phyloP scores from a whole-genome alignment of 2,113 vertebrate species.

The Microtus richardsoni region DNA sequence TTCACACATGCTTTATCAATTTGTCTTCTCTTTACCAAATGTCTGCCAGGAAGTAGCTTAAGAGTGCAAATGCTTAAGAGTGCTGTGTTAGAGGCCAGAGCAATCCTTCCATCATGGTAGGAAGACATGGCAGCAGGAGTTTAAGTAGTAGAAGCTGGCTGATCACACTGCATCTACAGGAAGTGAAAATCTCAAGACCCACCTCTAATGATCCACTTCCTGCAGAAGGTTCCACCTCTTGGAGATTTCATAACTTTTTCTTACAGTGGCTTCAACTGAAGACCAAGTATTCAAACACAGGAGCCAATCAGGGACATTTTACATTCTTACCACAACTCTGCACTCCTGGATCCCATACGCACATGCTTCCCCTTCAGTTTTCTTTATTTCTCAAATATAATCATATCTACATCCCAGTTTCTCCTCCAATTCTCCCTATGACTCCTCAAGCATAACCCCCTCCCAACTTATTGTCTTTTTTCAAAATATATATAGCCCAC shows the following conservation, averaged over 20 bases:
- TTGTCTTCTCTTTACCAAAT: no score
- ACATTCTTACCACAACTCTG: not conserved
- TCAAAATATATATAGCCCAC: no score
- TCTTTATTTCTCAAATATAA: not conserved
- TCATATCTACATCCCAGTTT: not conserved
- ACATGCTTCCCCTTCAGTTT: not conserved
- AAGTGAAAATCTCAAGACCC: not conserved
- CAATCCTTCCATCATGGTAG: not conserved
- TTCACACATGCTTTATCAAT: no score
- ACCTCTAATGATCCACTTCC: not conserved
- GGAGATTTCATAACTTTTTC: not conserved
- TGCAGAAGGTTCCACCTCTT: not conserved
- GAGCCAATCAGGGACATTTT: not conserved
- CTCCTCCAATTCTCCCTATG: not conserved
- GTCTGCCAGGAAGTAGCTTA: no score
- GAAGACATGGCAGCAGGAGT: not conserved
- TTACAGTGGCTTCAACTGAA: not conserved
- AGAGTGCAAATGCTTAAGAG: no score
- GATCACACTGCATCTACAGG: not conserved
- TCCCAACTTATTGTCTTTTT: not conserved
- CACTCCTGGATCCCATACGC: not conserved
- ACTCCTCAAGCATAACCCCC: not conserved
- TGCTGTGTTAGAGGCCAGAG: no score
- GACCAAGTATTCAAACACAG: not conserved
- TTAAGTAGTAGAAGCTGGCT: not conserved